phyloP scores from a whole-genome alignment of 2,113 vertebrate species.

The Daphoenositta chrysoptera region DNA sequence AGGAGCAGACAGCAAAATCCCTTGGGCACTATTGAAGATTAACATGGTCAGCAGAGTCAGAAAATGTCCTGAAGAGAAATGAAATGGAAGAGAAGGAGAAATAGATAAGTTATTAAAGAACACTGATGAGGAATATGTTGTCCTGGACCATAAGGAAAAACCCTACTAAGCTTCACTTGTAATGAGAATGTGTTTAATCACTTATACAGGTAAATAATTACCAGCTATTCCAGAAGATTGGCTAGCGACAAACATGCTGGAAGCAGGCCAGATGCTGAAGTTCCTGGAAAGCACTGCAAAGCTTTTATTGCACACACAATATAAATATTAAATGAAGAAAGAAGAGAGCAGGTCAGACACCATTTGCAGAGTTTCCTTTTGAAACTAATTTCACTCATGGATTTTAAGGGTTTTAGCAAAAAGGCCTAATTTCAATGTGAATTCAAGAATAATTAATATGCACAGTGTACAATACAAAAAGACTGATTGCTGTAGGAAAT shows the following conservation, averaged over 20 bases:
- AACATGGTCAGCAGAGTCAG: slow-evolving; percentile 12
- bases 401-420: not conserved
- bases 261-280: not conserved
- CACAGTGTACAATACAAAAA: not conserved
- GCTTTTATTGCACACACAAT: not conserved
- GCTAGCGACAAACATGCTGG: not conserved
- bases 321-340: not conserved
- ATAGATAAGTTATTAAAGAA: slow-evolving; percentile 26
- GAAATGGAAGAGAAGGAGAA: slow-evolving; percentile 10
- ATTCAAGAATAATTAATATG: not conserved
- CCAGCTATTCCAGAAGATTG: not conserved
- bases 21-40: not conserved
- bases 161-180: not conserved
- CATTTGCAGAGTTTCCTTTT: not conserved
- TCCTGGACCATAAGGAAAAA: not conserved
- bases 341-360: not conserved
- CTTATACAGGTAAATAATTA: not conserved
- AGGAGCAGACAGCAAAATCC: slow-evolving; percentile 21
- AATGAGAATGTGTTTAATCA: slow-evolving; percentile 37
- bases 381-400: not conserved
- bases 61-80: not conserved
- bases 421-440: not conserved
- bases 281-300: slow-evolving; percentile 2
- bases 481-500: not conserved
- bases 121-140: not conserved